A percentile compares a stretch with the other conserved stretches of the same genome.
These are phyloP conservation scores for Phataginus tetradactyla DNA, from an alignment of 2,797 vertebrate genomes.

Conservation along the genomic window DNA sequence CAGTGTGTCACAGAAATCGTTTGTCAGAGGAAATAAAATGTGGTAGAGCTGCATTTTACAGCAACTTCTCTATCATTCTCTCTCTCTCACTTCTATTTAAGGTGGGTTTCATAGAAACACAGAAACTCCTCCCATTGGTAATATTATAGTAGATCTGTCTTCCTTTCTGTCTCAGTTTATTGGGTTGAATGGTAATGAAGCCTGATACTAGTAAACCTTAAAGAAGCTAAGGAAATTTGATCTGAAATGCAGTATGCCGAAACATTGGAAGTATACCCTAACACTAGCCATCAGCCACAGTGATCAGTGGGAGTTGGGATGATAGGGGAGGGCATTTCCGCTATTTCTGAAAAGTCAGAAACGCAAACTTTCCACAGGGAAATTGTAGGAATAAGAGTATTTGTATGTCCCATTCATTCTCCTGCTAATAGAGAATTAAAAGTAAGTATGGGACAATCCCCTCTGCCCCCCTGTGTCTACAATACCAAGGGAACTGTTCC, in stretches of 20 bases:
- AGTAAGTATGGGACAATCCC: neutral
- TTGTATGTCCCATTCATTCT: neutral
- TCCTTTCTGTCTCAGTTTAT: neutral
- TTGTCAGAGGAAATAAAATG: neutral
- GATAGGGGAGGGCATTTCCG: neutral
- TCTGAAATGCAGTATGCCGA: neutral
- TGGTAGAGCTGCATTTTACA: neutral
- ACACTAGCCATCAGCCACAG: neutral
- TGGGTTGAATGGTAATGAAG: neutral
- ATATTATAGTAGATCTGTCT: neutral
- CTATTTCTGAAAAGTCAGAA: neutral
- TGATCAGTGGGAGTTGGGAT: neutral
- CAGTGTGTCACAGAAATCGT: neutral
- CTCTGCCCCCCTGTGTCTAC: too few species aligned
- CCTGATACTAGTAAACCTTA: neutral
- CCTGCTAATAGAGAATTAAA: neutral
- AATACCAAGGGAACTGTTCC: neutral
- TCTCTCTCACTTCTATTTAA: neutral
- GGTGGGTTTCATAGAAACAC: neutral
- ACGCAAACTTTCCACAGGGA: neutral
- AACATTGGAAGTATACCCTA: neutral
- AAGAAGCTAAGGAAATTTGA: conserved; percentile 22
- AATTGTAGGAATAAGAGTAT: neutral
- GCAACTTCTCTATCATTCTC: neutral
- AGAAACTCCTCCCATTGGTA: neutral